Conservation (phyloP, 2,888 invertebrate genomes). For the Molanna angustata region DNA sequence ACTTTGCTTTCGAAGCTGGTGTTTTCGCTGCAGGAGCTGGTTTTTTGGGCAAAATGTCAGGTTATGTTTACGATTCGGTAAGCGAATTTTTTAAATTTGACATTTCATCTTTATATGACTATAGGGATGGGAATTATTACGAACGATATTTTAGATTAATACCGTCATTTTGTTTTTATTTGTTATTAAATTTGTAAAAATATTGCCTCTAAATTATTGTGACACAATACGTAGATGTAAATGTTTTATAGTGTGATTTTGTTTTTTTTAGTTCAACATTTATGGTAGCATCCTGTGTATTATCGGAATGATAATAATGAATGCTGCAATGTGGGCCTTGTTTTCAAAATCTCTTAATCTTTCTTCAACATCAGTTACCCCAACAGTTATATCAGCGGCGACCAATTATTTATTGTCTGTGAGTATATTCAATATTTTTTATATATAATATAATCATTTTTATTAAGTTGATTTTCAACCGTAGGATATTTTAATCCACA, state of each 20-base stretch:
- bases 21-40: slow-evolving; percentile 62
- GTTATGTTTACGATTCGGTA: slow-evolving; percentile 39
- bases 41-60: slow-evolving; percentile 62
- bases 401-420: slow-evolving; percentile 65
- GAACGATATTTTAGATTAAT: background rate
- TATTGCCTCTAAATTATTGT: too few species aligned
- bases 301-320: slow-evolving; percentile 33
- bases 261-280: slow-evolving; percentile 7
- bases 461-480: too few species aligned
- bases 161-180: background rate
- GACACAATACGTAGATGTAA: too few species aligned
- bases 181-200: background rate
- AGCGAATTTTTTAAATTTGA: slow-evolving; percentile 3
- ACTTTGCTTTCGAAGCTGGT: slow-evolving; percentile 56
- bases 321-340: slow-evolving; percentile 36
- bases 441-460: too few species aligned
- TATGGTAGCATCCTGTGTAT: slow-evolving; percentile 20
- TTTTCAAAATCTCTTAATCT: slow-evolving; percentile 55
- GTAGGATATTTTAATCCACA: slow-evolving; percentile 10
- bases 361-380: slow-evolving; percentile 57
- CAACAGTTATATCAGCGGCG: slow-evolving; percentile 62
- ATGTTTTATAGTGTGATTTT: background rate
- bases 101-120: background rate
- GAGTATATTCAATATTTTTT: slow-evolving; percentile 44
- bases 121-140: background rate